Evolutionary conservation across 2,797 vertebrate genomes (phyloP).

Genomic region (Pangasius djambal): DNA sequence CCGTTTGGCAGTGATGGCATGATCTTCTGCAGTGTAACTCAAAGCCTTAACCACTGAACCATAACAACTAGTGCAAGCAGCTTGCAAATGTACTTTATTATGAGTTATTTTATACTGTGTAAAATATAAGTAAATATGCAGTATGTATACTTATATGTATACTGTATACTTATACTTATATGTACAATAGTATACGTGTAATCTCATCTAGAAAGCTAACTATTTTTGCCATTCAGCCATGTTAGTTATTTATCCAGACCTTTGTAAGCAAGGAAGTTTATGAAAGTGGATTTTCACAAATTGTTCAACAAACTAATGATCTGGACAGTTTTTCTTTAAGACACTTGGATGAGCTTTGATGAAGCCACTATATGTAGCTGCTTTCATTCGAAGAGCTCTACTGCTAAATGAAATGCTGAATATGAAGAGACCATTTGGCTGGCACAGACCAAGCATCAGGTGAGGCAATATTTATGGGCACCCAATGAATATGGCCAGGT

Average conservation of each 20-base stretch:
- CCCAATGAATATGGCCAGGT: constrained; percentile 66
- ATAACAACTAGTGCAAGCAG: neutral
- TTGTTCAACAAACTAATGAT: neutral
- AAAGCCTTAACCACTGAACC: neutral
- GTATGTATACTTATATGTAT: neutral
- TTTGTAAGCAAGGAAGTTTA: neutral
- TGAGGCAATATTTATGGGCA: constrained; percentile 65
- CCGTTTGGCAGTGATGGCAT: no score
- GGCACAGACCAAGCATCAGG: constrained; percentile 47
- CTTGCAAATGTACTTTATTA: neutral
- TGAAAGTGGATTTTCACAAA: neutral
- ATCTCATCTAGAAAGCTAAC: neutral
- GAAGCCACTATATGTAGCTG: neutral
- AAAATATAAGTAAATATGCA: neutral
- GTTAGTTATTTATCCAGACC: neutral
- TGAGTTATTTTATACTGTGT: neutral
- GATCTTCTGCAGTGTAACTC: neutral
- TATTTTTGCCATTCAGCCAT: neutral
- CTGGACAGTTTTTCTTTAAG: neutral
- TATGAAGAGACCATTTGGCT: constrained; percentile 12
- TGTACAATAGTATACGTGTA: neutral
- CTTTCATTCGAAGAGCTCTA: neutral
- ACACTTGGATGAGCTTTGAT: neutral
- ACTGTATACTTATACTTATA: neutral
- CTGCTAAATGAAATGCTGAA: constrained; percentile 19